A percentile compares a stretch with the other conserved stretches of the same genome.
Evolutionary conservation across 2,797 vertebrate species (phyloP).

Genomic region (Lycodopsis pacificus): DNA sequence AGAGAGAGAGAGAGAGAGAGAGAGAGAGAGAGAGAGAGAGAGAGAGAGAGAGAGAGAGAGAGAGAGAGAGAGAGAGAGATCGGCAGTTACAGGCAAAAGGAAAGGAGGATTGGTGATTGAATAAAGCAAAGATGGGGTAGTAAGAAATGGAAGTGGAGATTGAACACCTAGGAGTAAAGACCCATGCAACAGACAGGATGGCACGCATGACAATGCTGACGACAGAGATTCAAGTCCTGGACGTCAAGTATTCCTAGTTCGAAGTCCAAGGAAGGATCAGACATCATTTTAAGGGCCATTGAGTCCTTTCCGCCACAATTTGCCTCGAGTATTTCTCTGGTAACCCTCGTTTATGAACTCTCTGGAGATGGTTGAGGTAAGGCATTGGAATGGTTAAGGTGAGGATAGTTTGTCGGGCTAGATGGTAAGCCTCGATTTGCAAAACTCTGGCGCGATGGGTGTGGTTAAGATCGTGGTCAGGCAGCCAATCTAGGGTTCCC

Average conservation of each 20-base stretch:
- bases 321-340: neutral
- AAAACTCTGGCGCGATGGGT: neutral
- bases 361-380: neutral
- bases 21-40: neutral
- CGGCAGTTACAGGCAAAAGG: neutral
- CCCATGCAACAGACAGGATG: neutral
- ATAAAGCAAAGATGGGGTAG: neutral
- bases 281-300: neutral
- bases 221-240: neutral
- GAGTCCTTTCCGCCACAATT: neutral
- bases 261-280: neutral
- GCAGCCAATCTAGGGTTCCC: neutral
- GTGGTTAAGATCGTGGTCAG: neutral
- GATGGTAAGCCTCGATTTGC: neutral
- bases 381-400: neutral
- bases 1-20: neutral
- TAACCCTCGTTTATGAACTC: neutral
- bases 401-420: neutral
- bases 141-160: neutral
- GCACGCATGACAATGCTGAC: neutral
- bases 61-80: neutral
- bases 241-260: no score
- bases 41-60: neutral
- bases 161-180: slow-evolving; percentile 2
- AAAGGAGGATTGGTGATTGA: neutral